Evolutionary conservation across 2,888 invertebrate genomes (phyloP), one percentile per base, ranked within the genome.

Genomic region (Brenthis hecate): DNA sequence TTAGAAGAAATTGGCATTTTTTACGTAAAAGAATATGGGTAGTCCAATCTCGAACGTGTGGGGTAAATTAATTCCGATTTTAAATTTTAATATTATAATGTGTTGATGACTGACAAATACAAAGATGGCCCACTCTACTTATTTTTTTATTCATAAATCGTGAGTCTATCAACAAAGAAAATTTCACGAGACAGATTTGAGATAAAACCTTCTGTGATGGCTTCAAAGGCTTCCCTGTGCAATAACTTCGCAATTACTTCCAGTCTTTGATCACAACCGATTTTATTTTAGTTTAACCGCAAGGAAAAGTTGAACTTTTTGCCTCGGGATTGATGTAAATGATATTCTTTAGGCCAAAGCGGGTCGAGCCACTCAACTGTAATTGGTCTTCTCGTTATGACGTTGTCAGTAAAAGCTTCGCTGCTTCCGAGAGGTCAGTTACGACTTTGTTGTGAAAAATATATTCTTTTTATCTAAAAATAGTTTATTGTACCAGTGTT

Each of bases 301-400:
- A 51, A 50, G 19, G 32, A 66, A 66, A 66, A 55, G 50, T 61
- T 60, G 64, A 68, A 65, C 56, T 68, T 71, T 70, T 68, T 65
- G 57, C 54, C 54, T 55, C 56, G 32, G 51, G 68, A 63, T 62
- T 67, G 69, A 61, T 69, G 56, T 51, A 69, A 69, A 68, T 66
- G 63, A 69, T 69, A 66, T 72, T 71, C 65, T 69, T 61, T 53
- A 66, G 72, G 28, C n/a, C 61, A 60, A 64, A 68, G 36, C 66
- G 57, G 66, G 69, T 68, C 71, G 75, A 76, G 78, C 80, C 74
- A 74, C 79, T 73, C 75, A 76, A 78, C 78, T 70, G 72, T 85
- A 85, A 85, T 84, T 84, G 83, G 80, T 78, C 73, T 74, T 70
- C 78, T 78, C 80, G 77, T 77, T 79, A 75, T 74, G 74, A 69